These are phyloP conservation scores for Microplitis manilae DNA, from an alignment of 2,888 invertebrate genomes.

Conservation along the genomic window DNA sequence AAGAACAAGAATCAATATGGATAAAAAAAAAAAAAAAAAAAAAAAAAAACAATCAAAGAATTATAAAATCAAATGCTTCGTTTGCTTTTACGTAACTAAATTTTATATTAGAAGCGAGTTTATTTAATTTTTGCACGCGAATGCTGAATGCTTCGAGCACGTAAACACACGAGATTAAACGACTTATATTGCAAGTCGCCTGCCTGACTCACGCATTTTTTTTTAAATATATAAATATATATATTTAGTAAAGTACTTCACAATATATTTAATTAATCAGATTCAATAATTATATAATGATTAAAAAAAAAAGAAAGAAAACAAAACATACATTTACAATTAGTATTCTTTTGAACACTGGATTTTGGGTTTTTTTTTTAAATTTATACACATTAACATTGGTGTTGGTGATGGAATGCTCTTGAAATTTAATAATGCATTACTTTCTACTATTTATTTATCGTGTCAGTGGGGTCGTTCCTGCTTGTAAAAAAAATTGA, in stretches of 20 bases:
- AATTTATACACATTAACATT: conserved; percentile 29
- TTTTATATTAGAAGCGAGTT: conserved; percentile 19
- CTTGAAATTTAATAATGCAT: conserved; percentile 22
- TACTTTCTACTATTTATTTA: conserved; percentile 14
- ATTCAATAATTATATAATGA: not conserved
- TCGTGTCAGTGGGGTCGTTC: conserved; percentile 31
- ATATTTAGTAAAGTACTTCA: not conserved
- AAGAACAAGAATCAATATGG: conserved; percentile 5
- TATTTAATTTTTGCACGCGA: conserved; percentile 32
- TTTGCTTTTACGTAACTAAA: conserved; percentile 19
- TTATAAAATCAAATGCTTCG: conserved; percentile 14
- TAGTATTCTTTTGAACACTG: not conserved
- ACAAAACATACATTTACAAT: not conserved
- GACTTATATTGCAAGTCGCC: conserved; percentile 22
- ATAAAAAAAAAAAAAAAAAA: conserved; percentile 14
- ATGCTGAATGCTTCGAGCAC: conserved; percentile 36
- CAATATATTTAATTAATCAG: not conserved
- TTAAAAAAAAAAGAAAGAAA: not conserved
- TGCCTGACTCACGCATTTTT: conserved; percentile 21
- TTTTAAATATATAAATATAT: not conserved
- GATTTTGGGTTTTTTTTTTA: conserved; percentile 16
- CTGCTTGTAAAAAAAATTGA: conserved; percentile 32
- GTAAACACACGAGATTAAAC: conserved; percentile 12
- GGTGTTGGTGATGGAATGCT: conserved; percentile 43
- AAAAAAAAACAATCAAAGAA: conserved; percentile 17